Base-by-base conservation (phyloP, 2,113 vertebrate species). In the Limanda limanda region DNA sequence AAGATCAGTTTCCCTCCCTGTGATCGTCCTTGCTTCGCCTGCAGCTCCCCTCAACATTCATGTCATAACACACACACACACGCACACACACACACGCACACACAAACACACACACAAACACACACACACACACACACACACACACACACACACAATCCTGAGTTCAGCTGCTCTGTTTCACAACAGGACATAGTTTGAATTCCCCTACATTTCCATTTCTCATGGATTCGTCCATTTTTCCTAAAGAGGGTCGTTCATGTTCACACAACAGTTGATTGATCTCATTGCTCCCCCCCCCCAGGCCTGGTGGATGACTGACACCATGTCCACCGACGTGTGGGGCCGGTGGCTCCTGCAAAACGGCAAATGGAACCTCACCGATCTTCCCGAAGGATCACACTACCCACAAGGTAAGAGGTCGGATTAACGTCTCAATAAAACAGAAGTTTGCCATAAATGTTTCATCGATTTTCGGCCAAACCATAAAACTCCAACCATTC, bases 261-360 rank as follows among this genome's bases (percentile, higher is more conserved):
- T 61, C 2, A 17, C 20, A 25, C 68, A 20, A 13, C 23, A 1
- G 10, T 35, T 45, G 57, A 17, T 37, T 37, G 35, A 37, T 18
- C 51, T n/a, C 18, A 3, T 18, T 52, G 10, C n/a, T 54, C 51
- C 35, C 7, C 18, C 37, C 31, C 17, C 3, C 25, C 75, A 95
- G 94, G 93, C 90, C 51, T 95, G 94, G 94, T 95, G 94, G 94
- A 11, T 87, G 23, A 78, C 79, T 1, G 6, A 85, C 0, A 12
- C 0, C 0, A 0, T 67, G 0, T 66, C 59, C 68, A 95, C 93
- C 21, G 94, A 95, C 17, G 55, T 95, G 1, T 95, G 94, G 94
- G 76, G 14, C 57, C 81, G 85, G 5, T 95, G 94, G 94, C 0
- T 21, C 0, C 1, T 37, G 1, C 0, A 0, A 0, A 42, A 47